Percentiles rank a stretch among this genome's conserved stretches.
These are phyloP conservation scores for Cataglyphis albicans DNA, from an alignment of 2,888 invertebrate genomes.

Conservation along the genomic window DNA sequence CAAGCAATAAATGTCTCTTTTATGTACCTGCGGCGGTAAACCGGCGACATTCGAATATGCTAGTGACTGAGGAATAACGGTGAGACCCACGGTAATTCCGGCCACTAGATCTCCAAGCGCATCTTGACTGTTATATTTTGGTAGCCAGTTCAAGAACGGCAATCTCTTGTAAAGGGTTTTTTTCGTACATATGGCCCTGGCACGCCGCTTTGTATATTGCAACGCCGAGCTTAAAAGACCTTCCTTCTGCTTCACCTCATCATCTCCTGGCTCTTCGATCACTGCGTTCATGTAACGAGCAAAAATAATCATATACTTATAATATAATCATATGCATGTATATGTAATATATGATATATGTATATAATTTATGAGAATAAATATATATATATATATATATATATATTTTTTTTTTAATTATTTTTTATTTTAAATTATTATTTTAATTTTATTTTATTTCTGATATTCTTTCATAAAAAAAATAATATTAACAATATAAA, in stretches of 20 bases:
- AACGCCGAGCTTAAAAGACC: slow-evolving; percentile 81
- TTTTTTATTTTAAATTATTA: not conserved
- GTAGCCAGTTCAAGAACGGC: slow-evolving; percentile 93
- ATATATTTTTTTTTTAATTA: not conserved
- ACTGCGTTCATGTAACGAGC: slow-evolving; percentile 67
- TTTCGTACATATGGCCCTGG: slow-evolving; percentile 88
- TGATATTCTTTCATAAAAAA: not conserved
- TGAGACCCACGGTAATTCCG: slow-evolving; percentile 96
- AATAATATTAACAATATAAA: not conserved
- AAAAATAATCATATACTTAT: not conserved
- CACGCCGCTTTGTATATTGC: slow-evolving; percentile 86
- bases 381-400: not conserved
- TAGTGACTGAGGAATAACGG: slow-evolving; percentile 96
- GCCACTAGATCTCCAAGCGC: slow-evolving; percentile 95
- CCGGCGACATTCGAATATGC: slow-evolving; percentile 94
- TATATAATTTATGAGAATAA: not conserved
- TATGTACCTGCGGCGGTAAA: slow-evolving; percentile 89
- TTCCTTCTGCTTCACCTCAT: slow-evolving; percentile 79
- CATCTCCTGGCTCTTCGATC: slow-evolving; percentile 83
- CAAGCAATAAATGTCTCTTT: slow-evolving; percentile 8
- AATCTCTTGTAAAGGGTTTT: slow-evolving; percentile 91
- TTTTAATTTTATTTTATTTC: not conserved
- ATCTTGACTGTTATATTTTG: slow-evolving; percentile 90
- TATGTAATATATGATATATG: not conserved
- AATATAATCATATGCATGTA: not conserved